Percentiles rank a stretch among this genome's conserved stretches.
Conservation (phyloP, 2,888 invertebrate genomes). For the Clivina fossor region DNA sequence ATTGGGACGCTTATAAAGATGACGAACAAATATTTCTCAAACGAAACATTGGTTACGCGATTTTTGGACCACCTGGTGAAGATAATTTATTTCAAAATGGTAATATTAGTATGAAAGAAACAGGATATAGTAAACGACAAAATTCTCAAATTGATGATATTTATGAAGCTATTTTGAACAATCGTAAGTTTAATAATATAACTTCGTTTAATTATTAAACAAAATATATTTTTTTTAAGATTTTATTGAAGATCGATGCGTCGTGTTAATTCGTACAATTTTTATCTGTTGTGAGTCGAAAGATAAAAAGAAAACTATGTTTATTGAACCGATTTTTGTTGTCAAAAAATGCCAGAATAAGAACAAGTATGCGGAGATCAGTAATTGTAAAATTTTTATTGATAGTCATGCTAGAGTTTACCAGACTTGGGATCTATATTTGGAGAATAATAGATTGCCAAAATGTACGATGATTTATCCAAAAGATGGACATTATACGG, state of each 20-base stretch:
- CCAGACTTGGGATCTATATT: conserved; percentile 54
- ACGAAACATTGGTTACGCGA: conserved; percentile 26
- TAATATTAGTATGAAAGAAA: not conserved
- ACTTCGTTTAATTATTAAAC: not conserved
- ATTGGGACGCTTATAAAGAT: conserved; percentile 25
- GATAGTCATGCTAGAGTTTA: conserved; percentile 57
- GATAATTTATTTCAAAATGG: not conserved
- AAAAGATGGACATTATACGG: conserved; percentile 55
- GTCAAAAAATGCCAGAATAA: conserved; percentile 22
- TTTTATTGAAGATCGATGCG: conserved; percentile 11
- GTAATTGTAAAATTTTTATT: conserved; percentile 47
- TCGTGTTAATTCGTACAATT: conserved; percentile 14
- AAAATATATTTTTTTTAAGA: conserved; percentile 9
- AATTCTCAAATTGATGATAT: conserved; percentile 15
- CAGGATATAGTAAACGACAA: conserved; percentile 17
- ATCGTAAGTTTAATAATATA: conserved; percentile 22
- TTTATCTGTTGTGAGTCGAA: conserved; percentile 26
- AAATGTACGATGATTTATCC: conserved; percentile 57
- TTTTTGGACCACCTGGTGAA: conserved; percentile 24
- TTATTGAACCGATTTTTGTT: conserved; percentile 24
- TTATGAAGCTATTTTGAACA: conserved; percentile 11
- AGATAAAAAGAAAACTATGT: conserved; percentile 9
- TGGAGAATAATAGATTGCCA: conserved; percentile 54
- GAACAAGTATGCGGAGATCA: not conserved
- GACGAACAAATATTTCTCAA: conserved; percentile 25